Evolutionary conservation across 1,140 invertebrate genomes (phyloP), one percentile per base, ranked within the genome.

Genomic region (Tetramorium simillimum): DNA sequence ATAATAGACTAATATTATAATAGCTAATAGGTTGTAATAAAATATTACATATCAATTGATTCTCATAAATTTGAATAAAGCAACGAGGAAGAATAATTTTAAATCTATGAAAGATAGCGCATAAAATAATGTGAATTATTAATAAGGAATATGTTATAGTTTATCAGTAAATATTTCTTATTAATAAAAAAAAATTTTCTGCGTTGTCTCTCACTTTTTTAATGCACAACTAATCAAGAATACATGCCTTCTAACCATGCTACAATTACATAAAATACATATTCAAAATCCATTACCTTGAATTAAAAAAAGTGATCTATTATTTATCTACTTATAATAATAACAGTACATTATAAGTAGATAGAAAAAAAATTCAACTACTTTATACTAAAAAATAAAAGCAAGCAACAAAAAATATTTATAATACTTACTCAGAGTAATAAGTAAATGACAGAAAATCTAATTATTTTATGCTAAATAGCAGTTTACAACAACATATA

Each of bases 141-240:
- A 51, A 67, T 82, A 65, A 43, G 10, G 18, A 60, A 24, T 12
- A 69, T 2, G 12, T 70, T 67, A 76, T 51, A 24, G 37, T 46
- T 12, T 40, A 81, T 46, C 33, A 4, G 3, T 63, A 43, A 33
- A 21, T 58, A 70, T 28, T 65, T 43, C 21, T 78, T n/a, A 65
- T 43, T 43, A 40, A 43, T 28, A 14, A 67, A 72, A 28, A 12
- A 6, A 72, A 3, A 33, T 46, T 46, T 63, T 65, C 6, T 89
- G 73, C 43, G 16, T 85, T 82, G 49, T 78, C 69, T 85, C 85
- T 78, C 73, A 73, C 37, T 65, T 24, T 73, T 18, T 37, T 73
- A 37, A 72, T 53, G 69, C 70, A 62, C 46, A 87, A 56, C 12
- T 77, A 43, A 82, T 37, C 16, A 84, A 53, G 37, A 86, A 76